Conservation (phyloP, 2,113 vertebrate species). For the Erinaceus europaeus region DNA sequence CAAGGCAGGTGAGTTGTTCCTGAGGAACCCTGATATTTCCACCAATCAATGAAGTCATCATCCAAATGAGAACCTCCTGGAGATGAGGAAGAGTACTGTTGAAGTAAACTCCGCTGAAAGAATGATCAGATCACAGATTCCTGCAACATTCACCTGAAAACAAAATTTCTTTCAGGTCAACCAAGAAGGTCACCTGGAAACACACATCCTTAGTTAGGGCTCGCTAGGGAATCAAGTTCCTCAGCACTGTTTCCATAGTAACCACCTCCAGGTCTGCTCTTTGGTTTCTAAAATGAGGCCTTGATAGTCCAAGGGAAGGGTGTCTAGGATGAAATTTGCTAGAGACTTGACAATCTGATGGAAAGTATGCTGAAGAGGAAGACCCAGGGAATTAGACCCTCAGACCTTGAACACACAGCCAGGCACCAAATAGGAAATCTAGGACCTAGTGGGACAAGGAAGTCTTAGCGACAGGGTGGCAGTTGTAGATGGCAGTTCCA, state of each 20-base stretch:
- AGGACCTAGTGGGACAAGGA: neutral
- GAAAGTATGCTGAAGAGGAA: neutral
- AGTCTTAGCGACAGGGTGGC: neutral
- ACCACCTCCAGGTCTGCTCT: neutral
- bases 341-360: neutral
- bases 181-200: neutral
- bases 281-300: neutral
- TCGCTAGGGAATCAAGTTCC: neutral
- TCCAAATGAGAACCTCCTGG: neutral
- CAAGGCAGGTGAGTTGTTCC: neutral
- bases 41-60: neutral
- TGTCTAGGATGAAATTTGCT: neutral
- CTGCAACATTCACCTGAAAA: neutral
- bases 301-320: neutral
- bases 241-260: neutral
- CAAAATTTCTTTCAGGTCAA: neutral
- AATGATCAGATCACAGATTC: neutral
- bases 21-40: neutral
- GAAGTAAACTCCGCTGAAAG: neutral
- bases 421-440: neutral
- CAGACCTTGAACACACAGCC: neutral
- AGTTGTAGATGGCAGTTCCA: neutral
- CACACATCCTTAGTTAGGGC: neutral
- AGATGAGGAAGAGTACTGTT: neutral
- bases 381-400: neutral